Base-by-base conservation (phyloP, 2,888 invertebrate species). In the Drosophila quinaria region DNA sequence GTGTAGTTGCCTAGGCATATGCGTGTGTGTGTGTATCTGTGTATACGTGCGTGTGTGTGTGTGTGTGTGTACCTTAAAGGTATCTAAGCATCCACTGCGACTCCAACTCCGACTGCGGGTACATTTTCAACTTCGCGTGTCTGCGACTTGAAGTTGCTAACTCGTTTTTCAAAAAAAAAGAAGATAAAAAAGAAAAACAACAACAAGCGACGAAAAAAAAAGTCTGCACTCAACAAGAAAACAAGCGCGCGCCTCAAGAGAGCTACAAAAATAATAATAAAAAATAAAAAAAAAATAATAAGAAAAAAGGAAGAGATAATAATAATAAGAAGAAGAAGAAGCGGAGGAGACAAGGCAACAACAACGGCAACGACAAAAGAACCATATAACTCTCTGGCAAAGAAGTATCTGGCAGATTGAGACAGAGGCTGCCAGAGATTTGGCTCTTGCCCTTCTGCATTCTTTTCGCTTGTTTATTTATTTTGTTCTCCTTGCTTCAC, bases 21-120 rank as follows among this genome's bases (percentile, higher is more conserved):
- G 31, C 41, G 44, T 29, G 51, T 52, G 44, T 22, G 49, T 31
- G 42, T 44, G 54, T 47, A 39, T 22, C 50, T 49, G 31, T 51
- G 31, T 47, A 25, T 58, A 76, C 15, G 42, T 51, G 42, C 41
- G 37, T 47, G 37, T 56, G 77, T 75, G 75, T 47, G 37, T 56
- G 77, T 75, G 75, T 78, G 74, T 71, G 74, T 80, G 78, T 89
- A 84, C 90, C 84, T 89, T 89, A 63, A 87, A 90, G 84, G 90
- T 87, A 82, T 77, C 79, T 86, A 80, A 80, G 90, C 80, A 84
- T 78, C 81, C 81, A 82, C 69, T 60, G 35, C 56, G 33, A 56
- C 56, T 60, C 44, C 56, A 22, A 56, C 55, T 52, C 13, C 35
- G 70, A 65, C 60, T 61, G 68, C 71, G 70, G 63, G 55, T 59